Conservation (phyloP, 2,888 invertebrate genomes). For the Caenorhabditis auriculariae region DNA sequence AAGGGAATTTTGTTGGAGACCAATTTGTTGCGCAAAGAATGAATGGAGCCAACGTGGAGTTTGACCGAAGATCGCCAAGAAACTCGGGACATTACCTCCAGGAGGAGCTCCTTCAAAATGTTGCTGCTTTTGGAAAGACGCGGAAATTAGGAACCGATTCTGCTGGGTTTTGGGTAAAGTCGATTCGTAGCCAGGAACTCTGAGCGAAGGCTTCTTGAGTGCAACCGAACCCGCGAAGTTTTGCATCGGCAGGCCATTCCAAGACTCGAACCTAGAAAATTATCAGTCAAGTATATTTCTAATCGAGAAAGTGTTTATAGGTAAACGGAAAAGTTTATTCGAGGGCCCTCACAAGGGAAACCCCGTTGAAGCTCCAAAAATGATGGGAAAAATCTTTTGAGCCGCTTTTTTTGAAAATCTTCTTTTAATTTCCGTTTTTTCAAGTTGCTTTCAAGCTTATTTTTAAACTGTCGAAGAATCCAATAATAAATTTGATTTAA, state of each 20-base stretch:
- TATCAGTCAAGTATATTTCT: not conserved
- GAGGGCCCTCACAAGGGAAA: too few relatives aligned
- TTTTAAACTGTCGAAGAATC: too few relatives aligned
- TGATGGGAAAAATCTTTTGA: too few relatives aligned
- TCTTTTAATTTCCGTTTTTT: too few relatives aligned
- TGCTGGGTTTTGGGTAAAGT: conserved; percentile 7
- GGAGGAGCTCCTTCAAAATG: too few relatives aligned
- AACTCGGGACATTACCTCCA: conserved; percentile 8
- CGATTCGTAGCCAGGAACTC: conserved; percentile 25
- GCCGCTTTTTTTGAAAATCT: too few relatives aligned
- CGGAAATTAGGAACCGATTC: not conserved
- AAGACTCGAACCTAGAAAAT: conserved; percentile 17
- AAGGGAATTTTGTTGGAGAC: conserved; percentile 15
- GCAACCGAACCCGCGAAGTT: conserved; percentile 29
- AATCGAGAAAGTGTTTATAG: not conserved
- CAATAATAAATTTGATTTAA: too few relatives aligned
- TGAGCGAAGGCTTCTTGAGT: conserved; percentile 29
- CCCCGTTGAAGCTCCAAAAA: too few relatives aligned
- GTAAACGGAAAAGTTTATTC: too few relatives aligned
- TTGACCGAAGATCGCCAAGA: conserved; percentile 15
- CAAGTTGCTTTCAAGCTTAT: too few relatives aligned
- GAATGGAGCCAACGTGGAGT: conserved; percentile 32
- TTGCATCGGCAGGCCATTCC: conserved; percentile 32
- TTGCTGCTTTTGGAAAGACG: not conserved
- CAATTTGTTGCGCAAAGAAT: conserved; percentile 23